A percentile compares a stretch with the other conserved stretches of the same genome.
These are phyloP conservation scores for Spodoptera picta DNA, from an alignment of 2,888 invertebrate genomes.

Conservation along the genomic window DNA sequence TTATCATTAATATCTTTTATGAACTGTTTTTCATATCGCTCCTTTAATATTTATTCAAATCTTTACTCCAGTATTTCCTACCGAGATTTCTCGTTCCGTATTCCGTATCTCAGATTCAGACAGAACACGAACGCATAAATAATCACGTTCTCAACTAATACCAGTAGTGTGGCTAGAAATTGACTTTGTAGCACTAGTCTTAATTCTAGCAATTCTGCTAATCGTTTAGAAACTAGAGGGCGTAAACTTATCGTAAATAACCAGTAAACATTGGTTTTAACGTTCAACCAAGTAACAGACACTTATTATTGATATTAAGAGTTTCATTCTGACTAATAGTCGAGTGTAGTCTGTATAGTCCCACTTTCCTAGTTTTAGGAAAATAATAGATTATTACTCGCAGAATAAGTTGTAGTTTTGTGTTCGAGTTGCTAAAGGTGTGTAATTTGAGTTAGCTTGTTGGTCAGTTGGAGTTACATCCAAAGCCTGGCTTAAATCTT, in stretches of 20 bases:
- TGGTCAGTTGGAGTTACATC: slow-evolving; percentile 12
- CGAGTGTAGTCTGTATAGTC: slow-evolving; percentile 24
- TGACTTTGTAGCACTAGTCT: slow-evolving; percentile 34
- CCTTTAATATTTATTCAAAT: slow-evolving; percentile 13
- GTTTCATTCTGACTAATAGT: slow-evolving; percentile 54
- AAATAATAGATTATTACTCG: slow-evolving; percentile 42
- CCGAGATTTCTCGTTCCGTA: slow-evolving; percentile 5
- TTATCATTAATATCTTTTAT: no score
- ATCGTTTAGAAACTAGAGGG: slow-evolving; percentile 71
- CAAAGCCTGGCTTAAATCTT: neutral
- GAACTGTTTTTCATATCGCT: slow-evolving; percentile 8
- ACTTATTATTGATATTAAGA: slow-evolving; percentile 64
- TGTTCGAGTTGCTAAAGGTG: neutral
- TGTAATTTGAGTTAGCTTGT: slow-evolving; percentile 19
- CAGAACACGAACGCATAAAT: slow-evolving; percentile 13
- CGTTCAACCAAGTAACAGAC: slow-evolving; percentile 33
- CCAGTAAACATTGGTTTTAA: slow-evolving; percentile 62
- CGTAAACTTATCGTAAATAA: slow-evolving; percentile 63
- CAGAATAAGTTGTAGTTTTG: slow-evolving; percentile 19
- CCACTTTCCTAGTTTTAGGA: slow-evolving; percentile 48
- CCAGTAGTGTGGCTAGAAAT: slow-evolving; percentile 38
- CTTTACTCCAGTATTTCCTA: neutral
- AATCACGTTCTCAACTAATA: slow-evolving; percentile 26
- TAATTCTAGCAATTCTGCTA: slow-evolving; percentile 64
- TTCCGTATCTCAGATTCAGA: slow-evolving; percentile 5